These are phyloP conservation scores for Colletes latitarsis DNA, from an alignment of 1,140 invertebrate genomes.

Conservation along the genomic window DNA sequence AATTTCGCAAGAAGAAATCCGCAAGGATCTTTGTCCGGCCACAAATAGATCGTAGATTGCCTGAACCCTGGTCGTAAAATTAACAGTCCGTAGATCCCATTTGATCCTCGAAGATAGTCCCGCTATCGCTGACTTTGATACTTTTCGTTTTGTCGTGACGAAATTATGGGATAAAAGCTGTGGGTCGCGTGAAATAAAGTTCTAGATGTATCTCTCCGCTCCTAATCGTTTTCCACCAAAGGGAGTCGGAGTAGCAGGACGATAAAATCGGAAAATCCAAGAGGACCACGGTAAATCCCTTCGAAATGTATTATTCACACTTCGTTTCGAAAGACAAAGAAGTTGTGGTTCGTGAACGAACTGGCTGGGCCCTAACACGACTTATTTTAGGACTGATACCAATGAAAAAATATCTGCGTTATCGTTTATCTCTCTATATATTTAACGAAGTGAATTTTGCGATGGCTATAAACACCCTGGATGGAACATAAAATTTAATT, in stretches of 20 bases:
- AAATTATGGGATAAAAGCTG: constrained; percentile 1
- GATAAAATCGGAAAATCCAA: no score
- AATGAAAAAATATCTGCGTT: no score
- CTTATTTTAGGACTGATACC: neutral
- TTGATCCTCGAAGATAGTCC: neutral
- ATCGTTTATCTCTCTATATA: no score
- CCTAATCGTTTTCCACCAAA: neutral
- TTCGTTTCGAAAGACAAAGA: neutral
- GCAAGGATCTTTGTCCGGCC: neutral
- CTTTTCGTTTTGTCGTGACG: constrained; percentile 23
- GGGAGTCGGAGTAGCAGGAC: no score
- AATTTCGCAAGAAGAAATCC: neutral
- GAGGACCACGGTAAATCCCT: neutral
- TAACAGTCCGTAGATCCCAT: constrained; percentile 1
- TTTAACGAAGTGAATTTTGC: no score
- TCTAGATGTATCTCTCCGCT: neutral
- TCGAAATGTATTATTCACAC: constrained; percentile 36
- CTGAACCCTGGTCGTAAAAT: constrained; percentile 16
- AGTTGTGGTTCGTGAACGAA: neutral
- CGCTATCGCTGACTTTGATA: constrained; percentile 19
- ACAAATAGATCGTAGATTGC: neutral
- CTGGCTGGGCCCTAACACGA: neutral
- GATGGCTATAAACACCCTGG: no score
- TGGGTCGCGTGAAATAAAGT: neutral
- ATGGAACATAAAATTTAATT: no score